Evolutionary conservation across 1,140 invertebrate genomes (phyloP).

Genomic region (Aphis craccivora): DNA sequence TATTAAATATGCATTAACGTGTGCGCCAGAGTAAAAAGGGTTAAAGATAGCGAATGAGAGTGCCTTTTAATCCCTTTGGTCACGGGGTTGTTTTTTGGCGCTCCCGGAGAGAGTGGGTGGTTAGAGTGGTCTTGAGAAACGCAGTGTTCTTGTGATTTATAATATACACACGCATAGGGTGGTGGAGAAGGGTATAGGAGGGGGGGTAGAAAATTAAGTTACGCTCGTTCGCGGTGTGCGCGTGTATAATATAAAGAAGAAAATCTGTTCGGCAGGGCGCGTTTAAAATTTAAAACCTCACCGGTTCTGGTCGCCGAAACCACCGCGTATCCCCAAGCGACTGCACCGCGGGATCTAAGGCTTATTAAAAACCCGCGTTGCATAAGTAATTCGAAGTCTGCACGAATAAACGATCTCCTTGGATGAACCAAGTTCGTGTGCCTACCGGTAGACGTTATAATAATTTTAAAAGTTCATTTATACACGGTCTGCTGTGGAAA

Average conservation of each 20-base stretch:
- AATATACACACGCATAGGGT: neutral
- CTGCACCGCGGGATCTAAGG: neutral
- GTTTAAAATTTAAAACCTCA: slow-evolving; percentile 58
- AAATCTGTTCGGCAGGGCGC: slow-evolving; percentile 34
- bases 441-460: neutral
- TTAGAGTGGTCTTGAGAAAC: slow-evolving; percentile 55
- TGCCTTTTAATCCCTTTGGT: slow-evolving; percentile 57
- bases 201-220: slow-evolving; percentile 48
- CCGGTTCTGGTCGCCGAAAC: slow-evolving; percentile 43
- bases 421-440: neutral
- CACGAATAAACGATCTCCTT: neutral
- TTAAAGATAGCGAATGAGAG: slow-evolving; percentile 55
- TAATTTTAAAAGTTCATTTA: neutral
- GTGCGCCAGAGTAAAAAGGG: slow-evolving; percentile 56
- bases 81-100: slow-evolving; percentile 55
- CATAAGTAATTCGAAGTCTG: slow-evolving; percentile 44
- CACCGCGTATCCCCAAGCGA: slow-evolving; percentile 33
- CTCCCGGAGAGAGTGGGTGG: slow-evolving; percentile 6
- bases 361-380: slow-evolving; percentile 56
- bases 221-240: slow-evolving; percentile 36
- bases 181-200: neutral
- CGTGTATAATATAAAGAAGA: slow-evolving; percentile 53
- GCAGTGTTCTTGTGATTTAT: slow-evolving; percentile 52
- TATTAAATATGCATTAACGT: slow-evolving; percentile 58
- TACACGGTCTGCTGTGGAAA: neutral